Conservation (phyloP, 2,113 vertebrate genomes). For the Odobenus rosmarus region DNA sequence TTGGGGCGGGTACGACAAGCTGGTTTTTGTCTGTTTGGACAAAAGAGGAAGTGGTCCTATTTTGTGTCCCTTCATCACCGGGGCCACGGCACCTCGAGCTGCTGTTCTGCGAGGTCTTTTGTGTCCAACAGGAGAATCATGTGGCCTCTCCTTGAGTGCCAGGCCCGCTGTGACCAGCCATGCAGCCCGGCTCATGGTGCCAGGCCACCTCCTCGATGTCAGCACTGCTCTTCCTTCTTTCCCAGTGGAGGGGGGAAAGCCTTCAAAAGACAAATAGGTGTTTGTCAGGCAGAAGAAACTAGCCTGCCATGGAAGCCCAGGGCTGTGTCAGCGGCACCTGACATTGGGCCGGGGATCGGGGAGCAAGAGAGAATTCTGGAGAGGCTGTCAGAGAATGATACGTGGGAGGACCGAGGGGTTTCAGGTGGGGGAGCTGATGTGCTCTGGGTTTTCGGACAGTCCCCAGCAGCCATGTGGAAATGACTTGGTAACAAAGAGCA, state of each 20-base stretch:
- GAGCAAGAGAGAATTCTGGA: not conserved
- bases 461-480: not conserved
- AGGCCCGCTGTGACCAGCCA: not conserved
- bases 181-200: not conserved
- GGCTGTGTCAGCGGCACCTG: not conserved
- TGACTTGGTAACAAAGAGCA: not conserved
- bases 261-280: not conserved
- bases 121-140: not conserved
- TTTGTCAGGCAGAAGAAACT: not conserved
- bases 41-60: not conserved
- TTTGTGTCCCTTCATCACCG: not conserved
- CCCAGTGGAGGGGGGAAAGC: not conserved
- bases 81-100: conserved; percentile 80
- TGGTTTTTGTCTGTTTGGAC: not conserved
- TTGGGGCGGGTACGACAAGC: not conserved
- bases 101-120: conserved; percentile 36
- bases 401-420: not conserved
- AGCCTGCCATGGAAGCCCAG: not conserved
- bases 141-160: not conserved
- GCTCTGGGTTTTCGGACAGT: not conserved
- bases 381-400: not conserved
- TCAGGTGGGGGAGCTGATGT: not conserved
- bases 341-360: too few relatives aligned
- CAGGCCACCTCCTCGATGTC: not conserved
- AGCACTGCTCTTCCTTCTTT: not conserved